These are phyloP conservation scores for Pristiophorus japonicus DNA, from an alignment of 2,113 vertebrate species.

Conservation along the genomic window DNA sequence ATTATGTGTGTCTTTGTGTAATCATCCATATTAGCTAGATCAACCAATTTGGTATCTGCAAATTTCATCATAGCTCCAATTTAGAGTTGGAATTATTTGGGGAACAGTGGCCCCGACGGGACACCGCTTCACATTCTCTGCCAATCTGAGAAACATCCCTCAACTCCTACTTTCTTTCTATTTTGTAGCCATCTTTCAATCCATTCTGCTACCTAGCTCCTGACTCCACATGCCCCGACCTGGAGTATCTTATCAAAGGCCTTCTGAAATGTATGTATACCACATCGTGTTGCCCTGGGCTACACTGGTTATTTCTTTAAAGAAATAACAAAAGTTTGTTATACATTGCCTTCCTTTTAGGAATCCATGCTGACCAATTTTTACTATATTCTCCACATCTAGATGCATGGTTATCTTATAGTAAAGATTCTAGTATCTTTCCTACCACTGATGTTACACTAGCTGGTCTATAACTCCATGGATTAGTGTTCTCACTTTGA, in stretches of 20 bases:
- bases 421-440: too few relatives aligned
- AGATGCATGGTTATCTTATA: too few relatives aligned
- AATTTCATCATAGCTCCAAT: not conserved
- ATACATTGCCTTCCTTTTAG: not conserved
- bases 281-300: not conserved
- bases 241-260: not conserved
- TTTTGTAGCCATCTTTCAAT: not conserved
- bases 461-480: not conserved
- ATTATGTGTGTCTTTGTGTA: too few relatives aligned
- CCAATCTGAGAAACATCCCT: not conserved
- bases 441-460: too few relatives aligned
- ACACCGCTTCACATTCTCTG: not conserved
- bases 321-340: not conserved
- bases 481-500: not conserved
- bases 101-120: not conserved
- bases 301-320: not conserved
- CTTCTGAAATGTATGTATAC: not conserved
- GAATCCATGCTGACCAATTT: not conserved
- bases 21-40: not conserved
- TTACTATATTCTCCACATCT: too few relatives aligned
- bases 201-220: not conserved
- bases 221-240: not conserved
- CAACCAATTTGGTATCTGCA: not conserved
- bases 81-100: not conserved
- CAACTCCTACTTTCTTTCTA: not conserved